Percentiles rank a stretch among this genome's conserved stretches.
phyloP scores from a whole-genome alignment of 2,797 vertebrate species.

The Neosalanx taihuensis region DNA sequence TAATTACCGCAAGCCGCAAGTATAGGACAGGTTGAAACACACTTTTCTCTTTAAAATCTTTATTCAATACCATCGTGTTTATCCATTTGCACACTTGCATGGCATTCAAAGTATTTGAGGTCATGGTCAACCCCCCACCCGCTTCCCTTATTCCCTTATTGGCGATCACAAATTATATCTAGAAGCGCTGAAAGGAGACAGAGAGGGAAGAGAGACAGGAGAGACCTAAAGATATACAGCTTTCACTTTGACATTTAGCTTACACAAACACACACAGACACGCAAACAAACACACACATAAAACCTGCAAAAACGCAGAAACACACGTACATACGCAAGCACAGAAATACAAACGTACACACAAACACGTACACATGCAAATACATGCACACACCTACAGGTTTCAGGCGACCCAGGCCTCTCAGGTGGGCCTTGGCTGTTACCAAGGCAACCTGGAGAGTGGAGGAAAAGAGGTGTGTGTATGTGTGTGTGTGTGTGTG shows the following conservation, averaged over 20 bases:
- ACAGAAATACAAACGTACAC: not conserved
- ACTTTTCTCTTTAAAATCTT: not conserved
- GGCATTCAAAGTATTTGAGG: not conserved
- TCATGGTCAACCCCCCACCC: not conserved
- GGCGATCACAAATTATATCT: not conserved
- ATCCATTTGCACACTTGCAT: not conserved
- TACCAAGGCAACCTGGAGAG: conserved; percentile 73
- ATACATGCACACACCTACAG: conserved; percentile 42
- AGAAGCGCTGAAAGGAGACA: not conserved
- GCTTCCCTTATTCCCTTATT: not conserved
- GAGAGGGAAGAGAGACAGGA: not conserved
- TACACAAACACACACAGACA: conserved; percentile 11
- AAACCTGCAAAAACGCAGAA: too few relatives aligned
- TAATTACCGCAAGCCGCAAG: not conserved
- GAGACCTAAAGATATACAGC: not conserved
- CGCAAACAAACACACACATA: not conserved
- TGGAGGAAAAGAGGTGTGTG: conserved; percentile 35
- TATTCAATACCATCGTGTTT: too few relatives aligned
- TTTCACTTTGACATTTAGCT: too few relatives aligned
- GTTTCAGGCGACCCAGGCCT: conserved; percentile 41
- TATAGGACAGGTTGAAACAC: not conserved
- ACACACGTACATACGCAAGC: conserved; percentile 6
- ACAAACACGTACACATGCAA: conserved; percentile 26
- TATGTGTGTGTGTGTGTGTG: not conserved
- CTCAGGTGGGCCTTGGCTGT: conserved; percentile 68